Evolutionary conservation across 2,113 vertebrate species (phyloP).

Genomic region (Deroptyus accipitrinus): DNA sequence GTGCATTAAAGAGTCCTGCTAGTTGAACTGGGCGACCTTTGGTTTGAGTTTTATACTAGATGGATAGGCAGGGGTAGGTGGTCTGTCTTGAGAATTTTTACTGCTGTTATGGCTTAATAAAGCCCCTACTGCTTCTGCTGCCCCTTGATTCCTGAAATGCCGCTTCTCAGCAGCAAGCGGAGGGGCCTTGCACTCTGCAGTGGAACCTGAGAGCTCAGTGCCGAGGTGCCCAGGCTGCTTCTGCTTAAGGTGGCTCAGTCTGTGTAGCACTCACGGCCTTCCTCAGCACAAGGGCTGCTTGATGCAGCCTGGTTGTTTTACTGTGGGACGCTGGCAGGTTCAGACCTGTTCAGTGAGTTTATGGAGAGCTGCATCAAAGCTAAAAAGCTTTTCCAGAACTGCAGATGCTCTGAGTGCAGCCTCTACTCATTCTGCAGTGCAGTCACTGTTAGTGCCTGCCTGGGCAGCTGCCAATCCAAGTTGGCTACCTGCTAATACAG

Average conservation of each 20-base stretch:
- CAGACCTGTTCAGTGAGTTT: fast-evolving
- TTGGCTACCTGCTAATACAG: neutral
- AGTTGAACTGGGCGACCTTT: fast-evolving
- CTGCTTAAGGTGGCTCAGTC: neutral
- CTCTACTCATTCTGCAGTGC: neutral
- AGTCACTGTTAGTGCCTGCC: neutral
- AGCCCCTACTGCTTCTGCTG: fast-evolving
- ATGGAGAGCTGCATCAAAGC: neutral
- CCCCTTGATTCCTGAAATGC: fast-evolving
- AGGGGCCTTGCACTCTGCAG: too few relatives aligned
- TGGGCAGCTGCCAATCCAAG: neutral
- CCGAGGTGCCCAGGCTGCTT: neutral
- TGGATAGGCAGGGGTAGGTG: neutral
- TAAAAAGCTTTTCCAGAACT: neutral
- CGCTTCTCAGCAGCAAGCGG: neutral
- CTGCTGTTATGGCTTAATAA: neutral
- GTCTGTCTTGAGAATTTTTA: neutral
- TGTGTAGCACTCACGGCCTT: fast-evolving
- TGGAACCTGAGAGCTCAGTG: neutral
- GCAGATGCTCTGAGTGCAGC: neutral
- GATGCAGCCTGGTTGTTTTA: neutral
- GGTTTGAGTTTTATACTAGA: too few relatives aligned
- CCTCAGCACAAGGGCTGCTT: fast-evolving
- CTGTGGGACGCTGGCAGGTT: neutral
- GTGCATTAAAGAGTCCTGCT: fast-evolving